Percentiles rank a stretch among this genome's conserved stretches.
Conservation (phyloP, 2,113 vertebrate genomes). For the Channa argus region DNA sequence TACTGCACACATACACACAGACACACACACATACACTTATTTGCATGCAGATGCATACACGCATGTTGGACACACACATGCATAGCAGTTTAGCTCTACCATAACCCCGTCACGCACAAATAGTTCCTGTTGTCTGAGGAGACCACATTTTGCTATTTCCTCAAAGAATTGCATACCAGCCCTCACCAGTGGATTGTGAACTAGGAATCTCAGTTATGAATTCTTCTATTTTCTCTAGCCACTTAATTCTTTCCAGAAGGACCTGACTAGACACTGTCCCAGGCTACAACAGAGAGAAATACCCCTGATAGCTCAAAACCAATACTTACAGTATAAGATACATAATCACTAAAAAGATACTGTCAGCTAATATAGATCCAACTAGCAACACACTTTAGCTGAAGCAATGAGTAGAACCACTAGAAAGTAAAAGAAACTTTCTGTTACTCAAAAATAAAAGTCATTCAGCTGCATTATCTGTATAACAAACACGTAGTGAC, state of each 20-base stretch:
- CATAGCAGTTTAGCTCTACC: slow-evolving; percentile 20
- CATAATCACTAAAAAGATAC: too few species aligned
- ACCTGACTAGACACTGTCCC: slow-evolving; percentile 8
- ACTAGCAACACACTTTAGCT: neutral
- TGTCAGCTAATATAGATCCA: neutral
- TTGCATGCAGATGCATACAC: slow-evolving; percentile 4
- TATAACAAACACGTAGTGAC: too few species aligned
- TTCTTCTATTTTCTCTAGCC: slow-evolving; percentile 26
- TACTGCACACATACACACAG: slow-evolving; percentile 40
- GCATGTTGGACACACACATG: slow-evolving; percentile 18
- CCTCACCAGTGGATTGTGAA: slow-evolving; percentile 29
- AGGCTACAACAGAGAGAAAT: slow-evolving; percentile 1
- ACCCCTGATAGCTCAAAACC: slow-evolving; percentile 1
- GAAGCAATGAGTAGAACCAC: slow-evolving; percentile 10
- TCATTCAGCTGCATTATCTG: too few species aligned
- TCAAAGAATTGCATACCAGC: neutral
- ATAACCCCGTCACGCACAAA: slow-evolving; percentile 20
- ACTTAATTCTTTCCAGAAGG: slow-evolving; percentile 26
- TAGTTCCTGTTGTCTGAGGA: slow-evolving; percentile 21
- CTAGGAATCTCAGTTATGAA: slow-evolving; percentile 27
- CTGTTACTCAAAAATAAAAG: too few species aligned
- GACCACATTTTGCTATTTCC: slow-evolving; percentile 33
- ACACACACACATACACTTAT: slow-evolving; percentile 27
- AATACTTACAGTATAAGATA: neutral
- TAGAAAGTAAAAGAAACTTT: neutral